These are phyloP conservation scores for Bergia sp. DNA, from an alignment of 92 coral and sea anemone species.

Conservation along the genomic window DNA sequence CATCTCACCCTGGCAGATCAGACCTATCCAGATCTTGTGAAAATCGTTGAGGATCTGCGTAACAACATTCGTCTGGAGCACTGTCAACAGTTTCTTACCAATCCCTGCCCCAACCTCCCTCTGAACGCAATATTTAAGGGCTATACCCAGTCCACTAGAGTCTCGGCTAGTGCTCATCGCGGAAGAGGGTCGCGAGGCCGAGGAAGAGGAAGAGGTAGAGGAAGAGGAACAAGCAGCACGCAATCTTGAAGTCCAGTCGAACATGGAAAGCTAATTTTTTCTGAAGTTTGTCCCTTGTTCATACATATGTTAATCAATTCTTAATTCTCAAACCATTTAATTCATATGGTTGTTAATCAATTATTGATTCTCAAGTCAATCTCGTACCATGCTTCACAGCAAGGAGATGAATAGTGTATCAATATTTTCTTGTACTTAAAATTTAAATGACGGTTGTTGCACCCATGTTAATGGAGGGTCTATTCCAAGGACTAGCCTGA, in stretches of 20 bases:
- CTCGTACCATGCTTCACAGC: no score
- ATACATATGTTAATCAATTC: no score
- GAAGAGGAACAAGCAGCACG: background rate
- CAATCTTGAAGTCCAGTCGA: conserved; percentile 4
- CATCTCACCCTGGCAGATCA: conserved; percentile 57
- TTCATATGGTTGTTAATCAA: no score
- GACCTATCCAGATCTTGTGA: conserved; percentile 62
- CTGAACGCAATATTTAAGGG: conserved; percentile 79
- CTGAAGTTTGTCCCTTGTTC: background rate
- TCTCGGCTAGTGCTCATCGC: background rate
- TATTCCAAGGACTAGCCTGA: no score
- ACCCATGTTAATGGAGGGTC: no score
- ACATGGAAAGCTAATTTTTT: background rate
- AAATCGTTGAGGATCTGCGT: conserved; percentile 64
- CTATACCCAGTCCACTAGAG: conserved; percentile 52
- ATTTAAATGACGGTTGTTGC: no score
- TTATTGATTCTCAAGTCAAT: no score
- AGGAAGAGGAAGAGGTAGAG: conserved; percentile 1
- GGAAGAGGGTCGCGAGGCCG: conserved; percentile 62
- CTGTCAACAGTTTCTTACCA: conserved; percentile 70
- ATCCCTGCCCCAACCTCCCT: conserved; percentile 88
- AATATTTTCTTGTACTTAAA: no score
- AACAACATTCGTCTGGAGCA: conserved; percentile 62
- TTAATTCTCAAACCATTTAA: no score
- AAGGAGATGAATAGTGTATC: no score